Base-by-base conservation (phyloP, 1,140 invertebrate species). In the Watersipora subatra region DNA sequence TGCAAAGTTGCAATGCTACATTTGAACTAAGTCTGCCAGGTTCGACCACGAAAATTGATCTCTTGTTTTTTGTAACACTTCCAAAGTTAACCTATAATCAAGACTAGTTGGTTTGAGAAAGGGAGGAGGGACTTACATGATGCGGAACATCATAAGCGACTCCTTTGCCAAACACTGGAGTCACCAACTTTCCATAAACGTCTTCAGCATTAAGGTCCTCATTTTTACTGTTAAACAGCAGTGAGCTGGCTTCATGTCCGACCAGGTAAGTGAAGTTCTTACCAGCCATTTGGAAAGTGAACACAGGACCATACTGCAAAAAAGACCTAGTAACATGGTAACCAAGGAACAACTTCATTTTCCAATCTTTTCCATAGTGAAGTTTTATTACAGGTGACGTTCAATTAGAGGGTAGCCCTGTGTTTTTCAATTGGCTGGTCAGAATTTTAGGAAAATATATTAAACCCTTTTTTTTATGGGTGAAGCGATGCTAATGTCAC, bases 161-260 rank as follows among this genome's bases (percentile, higher is more conserved):
- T 20, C 75, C 74, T 65, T 71, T 69, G 15, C 75, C 75, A 72
- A 76, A 76, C 2, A 76, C 75, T 20, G 75, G 75, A 2, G 74
- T 75, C 0, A 70, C 71, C 3, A 76, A 65, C 1, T 70, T 69
- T 46, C 69, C 67, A 66, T 76, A 76, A 1, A 76, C 71, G n/a
- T 76, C 74, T 64, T 76, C 75, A 34, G 75, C 75, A 71, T 76
- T 76, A 28, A 76, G 66, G 55, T 70, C 68, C 65, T 76, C 75
- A 71, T 76, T 76, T 61, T 68, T 73, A 67, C 75, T 76, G 68
- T 75, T 75, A 66, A 76, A 76, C 55, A 76, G 69, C 15, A 75
- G 63, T 1, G 71, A 71, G 30, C 70, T 34, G 1, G 74, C 65
- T 7, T 76, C 73, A 28, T 72, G 71, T 0, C 74, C 74, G 46